Evolutionary conservation across 37 sponge, comb jelly and placozoan species (phyloP).

Genomic region (Beroe forskalii): DNA sequence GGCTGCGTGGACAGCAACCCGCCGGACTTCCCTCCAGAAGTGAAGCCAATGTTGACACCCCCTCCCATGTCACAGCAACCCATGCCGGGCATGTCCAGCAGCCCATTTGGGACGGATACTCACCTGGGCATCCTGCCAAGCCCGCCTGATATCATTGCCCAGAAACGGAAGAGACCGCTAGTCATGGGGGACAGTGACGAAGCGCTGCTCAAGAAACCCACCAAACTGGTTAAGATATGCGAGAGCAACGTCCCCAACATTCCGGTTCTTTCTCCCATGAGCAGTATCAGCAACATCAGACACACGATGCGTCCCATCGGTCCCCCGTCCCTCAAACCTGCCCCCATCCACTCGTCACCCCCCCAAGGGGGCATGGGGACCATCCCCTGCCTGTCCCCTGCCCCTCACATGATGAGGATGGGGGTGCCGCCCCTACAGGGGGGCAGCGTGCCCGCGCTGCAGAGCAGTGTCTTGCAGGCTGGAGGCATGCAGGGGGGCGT

Average conservation of each 20-base stretch:
- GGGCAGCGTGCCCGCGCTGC: neutral
- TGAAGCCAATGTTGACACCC: conserved; percentile 14
- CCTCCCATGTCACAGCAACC: conserved; percentile 47
- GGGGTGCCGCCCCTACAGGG: neutral
- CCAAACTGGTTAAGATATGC: conserved; percentile 61
- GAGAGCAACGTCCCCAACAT: neutral
- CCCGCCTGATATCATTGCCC: conserved; percentile 59
- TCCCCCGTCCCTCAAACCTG: conserved; percentile 54
- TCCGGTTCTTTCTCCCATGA: conserved; percentile 11
- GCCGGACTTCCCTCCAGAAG: neutral
- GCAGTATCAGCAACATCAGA: neutral
- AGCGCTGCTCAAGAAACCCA: conserved; percentile 25
- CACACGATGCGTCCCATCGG: conserved; percentile 5
- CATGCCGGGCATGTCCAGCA: conserved; percentile 32
- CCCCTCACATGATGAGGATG: conserved; percentile 14
- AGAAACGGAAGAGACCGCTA: conserved; percentile 40
- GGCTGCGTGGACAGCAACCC: neutral
- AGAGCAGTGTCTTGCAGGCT: neutral
- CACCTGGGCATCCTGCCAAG: neutral
- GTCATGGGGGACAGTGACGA: conserved; percentile 3
- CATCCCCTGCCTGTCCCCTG: conserved; percentile 50
- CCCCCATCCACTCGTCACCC: conserved; percentile 47
- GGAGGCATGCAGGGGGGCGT: neutral
- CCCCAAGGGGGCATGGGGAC: conserved; percentile 9
- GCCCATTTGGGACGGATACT: conserved; percentile 7